Percentiles rank a stretch among this genome's conserved stretches.
phyloP scores from a whole-genome alignment of 2,113 vertebrate genomes.

The Elephas maximus region DNA sequence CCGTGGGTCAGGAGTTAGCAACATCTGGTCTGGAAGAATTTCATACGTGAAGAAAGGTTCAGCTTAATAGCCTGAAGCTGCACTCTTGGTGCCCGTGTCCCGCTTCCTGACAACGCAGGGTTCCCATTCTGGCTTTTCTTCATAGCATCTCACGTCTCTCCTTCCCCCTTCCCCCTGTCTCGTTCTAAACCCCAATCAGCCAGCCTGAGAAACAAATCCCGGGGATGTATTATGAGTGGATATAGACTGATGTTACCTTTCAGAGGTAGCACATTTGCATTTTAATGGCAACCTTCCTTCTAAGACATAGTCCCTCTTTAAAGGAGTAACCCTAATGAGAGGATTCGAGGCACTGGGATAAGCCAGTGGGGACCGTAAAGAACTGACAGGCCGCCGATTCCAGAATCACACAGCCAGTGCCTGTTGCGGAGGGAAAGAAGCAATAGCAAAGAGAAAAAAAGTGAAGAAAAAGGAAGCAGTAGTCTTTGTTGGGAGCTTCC shows the following conservation, averaged over 20 bases:
- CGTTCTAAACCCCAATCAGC: not conserved
- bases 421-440: not conserved
- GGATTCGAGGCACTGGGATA: not conserved
- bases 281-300: not conserved
- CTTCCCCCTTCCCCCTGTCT: not conserved
- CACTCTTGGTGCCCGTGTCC: accelerated
- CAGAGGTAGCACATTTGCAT: not conserved
- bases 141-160: accelerated
- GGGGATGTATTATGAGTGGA: too few species aligned
- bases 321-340: not conserved
- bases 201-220: not conserved
- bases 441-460: not conserved
- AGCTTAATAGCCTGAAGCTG: not conserved
- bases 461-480: not conserved
- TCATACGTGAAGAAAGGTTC: not conserved
- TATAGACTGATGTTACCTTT: not conserved
- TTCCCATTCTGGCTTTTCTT: not conserved
- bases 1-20: not conserved
- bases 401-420: not conserved
- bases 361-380: not conserved
- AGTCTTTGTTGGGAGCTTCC: not conserved
- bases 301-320: not conserved
- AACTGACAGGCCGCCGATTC: not conserved
- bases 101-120: too few species aligned
- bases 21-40: not conserved